Percentiles rank a stretch among this genome's conserved stretches.
phyloP scores from a whole-genome alignment of 2,797 vertebrate species.

The Molossus molossus region DNA sequence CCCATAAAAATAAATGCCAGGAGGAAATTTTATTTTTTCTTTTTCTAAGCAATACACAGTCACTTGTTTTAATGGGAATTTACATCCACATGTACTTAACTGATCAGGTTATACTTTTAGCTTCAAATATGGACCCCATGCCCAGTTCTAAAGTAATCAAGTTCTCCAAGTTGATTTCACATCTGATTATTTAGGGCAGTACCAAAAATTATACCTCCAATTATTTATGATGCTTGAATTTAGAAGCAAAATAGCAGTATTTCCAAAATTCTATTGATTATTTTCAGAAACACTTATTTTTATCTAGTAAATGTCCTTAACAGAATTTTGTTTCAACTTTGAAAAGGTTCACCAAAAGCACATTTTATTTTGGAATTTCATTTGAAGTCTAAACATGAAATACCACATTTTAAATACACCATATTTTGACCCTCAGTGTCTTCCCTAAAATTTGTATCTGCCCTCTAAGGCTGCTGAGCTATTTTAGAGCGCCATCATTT shows the following conservation, averaged over 20 bases:
- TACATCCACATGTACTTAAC: not conserved
- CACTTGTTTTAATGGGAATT: not conserved
- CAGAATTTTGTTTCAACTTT: not conserved
- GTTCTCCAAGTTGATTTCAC: not conserved
- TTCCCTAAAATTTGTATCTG: not conserved
- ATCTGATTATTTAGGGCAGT: not conserved
- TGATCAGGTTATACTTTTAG: not conserved
- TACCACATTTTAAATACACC: not conserved
- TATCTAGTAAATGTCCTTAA: not conserved
- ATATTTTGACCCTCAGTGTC: not conserved
- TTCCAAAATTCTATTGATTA: not conserved
- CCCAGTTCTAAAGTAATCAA: not conserved
- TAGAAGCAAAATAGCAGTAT: not conserved
- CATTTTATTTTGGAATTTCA: constrained; percentile 36
- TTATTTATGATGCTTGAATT: not conserved
- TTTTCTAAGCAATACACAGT: not conserved
- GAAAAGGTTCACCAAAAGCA: not conserved
- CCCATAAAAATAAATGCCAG: not conserved
- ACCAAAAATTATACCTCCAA: not conserved
- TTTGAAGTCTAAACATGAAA: not conserved
- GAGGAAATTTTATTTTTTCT: not conserved
- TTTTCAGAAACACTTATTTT: not conserved
- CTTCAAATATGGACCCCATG: not conserved
- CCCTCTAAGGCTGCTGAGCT: rapidly evolving
- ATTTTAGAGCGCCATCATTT: not conserved